Evolutionary conservation across 2,113 vertebrate species (phyloP).

Genomic region (Eulemur macaco): DNA sequence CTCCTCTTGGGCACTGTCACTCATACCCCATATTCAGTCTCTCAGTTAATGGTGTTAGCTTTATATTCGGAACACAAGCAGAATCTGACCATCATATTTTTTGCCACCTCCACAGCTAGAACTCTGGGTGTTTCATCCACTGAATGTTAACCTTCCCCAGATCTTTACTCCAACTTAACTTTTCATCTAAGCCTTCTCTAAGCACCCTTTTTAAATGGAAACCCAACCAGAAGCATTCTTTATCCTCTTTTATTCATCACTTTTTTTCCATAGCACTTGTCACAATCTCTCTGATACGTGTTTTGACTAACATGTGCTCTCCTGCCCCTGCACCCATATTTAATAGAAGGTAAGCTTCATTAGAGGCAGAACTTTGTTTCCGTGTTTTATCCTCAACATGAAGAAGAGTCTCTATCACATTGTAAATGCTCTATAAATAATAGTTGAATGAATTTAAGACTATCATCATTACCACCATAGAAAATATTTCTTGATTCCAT

Average conservation of each 20-base stretch:
- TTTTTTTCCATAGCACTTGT: not conserved
- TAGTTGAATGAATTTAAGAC: not conserved
- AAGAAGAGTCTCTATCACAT: not conserved
- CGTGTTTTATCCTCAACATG: not conserved
- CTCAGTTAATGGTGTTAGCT: not conserved
- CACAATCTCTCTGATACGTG: not conserved
- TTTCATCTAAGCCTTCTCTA: not conserved
- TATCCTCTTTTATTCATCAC: too few species aligned
- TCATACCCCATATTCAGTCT: not conserved
- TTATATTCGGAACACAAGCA: not conserved
- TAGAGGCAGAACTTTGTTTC: not conserved
- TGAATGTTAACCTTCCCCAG: not conserved
- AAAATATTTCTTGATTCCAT: not conserved
- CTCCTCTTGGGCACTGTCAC: not conserved
- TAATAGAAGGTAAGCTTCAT: not conserved
- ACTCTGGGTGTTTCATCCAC: not conserved
- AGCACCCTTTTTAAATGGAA: not conserved
- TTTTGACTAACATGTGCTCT: not conserved
- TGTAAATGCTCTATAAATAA: not conserved
- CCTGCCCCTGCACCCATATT: not conserved
- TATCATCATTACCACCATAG: not conserved
- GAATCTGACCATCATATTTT: not conserved
- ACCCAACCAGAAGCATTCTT: not conserved
- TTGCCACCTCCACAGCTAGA: not conserved
- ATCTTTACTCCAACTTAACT: not conserved